These are phyloP conservation scores for Ondatra zibethicus DNA, from an alignment of 2,113 vertebrate species.

Conservation along the genomic window DNA sequence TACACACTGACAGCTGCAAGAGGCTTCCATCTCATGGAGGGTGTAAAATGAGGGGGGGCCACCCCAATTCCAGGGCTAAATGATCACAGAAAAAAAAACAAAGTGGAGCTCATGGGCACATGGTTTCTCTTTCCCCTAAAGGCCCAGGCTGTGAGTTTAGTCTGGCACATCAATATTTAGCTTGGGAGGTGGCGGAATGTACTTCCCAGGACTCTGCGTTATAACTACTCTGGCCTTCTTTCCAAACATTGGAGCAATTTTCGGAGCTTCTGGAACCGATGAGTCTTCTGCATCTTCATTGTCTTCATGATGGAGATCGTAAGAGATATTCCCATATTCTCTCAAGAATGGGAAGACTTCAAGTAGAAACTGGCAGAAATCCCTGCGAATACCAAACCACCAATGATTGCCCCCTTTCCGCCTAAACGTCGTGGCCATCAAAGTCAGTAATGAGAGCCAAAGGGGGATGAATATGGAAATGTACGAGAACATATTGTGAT, in stretches of 20 bases:
- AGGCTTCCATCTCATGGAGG: conserved; percentile 68
- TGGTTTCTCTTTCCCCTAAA: background rate
- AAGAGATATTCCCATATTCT: conserved; percentile 99
- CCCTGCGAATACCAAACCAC: conserved; percentile 99
- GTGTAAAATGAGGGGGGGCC: conserved; percentile 79
- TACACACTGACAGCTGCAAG: conserved; percentile 68
- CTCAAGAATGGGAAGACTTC: conserved; percentile 97
- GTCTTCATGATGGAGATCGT: conserved; percentile 96
- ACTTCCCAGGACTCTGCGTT: conserved; percentile 98
- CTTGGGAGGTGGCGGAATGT: conserved; percentile 95
- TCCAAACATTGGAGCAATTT: conserved; percentile 96
- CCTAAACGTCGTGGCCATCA: conserved; percentile 97
- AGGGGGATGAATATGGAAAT: conserved; percentile 96
- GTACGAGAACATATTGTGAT: conserved; percentile 93
- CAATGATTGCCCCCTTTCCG: conserved; percentile 99
- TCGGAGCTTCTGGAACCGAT: conserved; percentile 92
- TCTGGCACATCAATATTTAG: conserved; percentile 98
- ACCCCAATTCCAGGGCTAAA: conserved; percentile 67
- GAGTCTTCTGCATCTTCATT: conserved; percentile 93
- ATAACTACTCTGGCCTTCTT: conserved; percentile 98
- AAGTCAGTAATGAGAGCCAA: conserved; percentile 96
- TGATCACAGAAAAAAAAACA: conserved; percentile 15
- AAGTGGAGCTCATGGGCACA: background rate
- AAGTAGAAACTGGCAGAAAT: conserved; percentile 98
- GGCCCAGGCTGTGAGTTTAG: conserved; percentile 81